Base-by-base conservation (phyloP, 2,113 vertebrate species). In the Pica pica region DNA sequence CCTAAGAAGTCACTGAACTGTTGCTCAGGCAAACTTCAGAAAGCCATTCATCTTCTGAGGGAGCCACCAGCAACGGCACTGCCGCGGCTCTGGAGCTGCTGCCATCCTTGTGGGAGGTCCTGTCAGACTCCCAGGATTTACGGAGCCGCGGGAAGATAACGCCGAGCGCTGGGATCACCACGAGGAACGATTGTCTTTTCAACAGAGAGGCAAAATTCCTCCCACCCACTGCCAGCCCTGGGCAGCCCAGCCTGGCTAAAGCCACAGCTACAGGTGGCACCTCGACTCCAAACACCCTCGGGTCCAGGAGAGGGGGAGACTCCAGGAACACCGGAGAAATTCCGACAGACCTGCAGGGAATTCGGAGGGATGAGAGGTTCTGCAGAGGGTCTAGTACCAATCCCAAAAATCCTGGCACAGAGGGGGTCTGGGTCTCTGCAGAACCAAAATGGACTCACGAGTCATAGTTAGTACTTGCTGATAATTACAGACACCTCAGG, bases 31-130 rank as follows among this genome's bases (percentile, higher is more conserved):
- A 19, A 24, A 50, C 82, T 93, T 90, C 88, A 92, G 71, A 95
- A 47, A 64, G 2, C 10, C 76, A 81, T 95, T 92, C 92, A 77
- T 92, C 89, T 56, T 84, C 71, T 18, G 33, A 81, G 3, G 24
- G 52, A 92, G 37, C 81, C 90, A 92, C 75, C 92, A 88, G 77
- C 52, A 44, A 37, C 22, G 61, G 84, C 93, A 2, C 47, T 59
- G 78, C 31, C 30, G 71, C 17, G 49, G 63, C 74, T 74, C 41
- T 35, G 85, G 52, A 73, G 24, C 50, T 3, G 41, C 79, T 77
- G 63, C 30, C 79, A 46, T 35, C 86, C 68, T 79, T 11, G 10
- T 95, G 95, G 95, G 96, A 93, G 94, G 94, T 97, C 96, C 78
- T 17, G 55, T 35, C 68, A 74, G 7, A 21, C 5, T 16, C 61